Evolutionary conservation across 1,140 invertebrate species (phyloP).

Genomic region (Euwallacea similis): DNA sequence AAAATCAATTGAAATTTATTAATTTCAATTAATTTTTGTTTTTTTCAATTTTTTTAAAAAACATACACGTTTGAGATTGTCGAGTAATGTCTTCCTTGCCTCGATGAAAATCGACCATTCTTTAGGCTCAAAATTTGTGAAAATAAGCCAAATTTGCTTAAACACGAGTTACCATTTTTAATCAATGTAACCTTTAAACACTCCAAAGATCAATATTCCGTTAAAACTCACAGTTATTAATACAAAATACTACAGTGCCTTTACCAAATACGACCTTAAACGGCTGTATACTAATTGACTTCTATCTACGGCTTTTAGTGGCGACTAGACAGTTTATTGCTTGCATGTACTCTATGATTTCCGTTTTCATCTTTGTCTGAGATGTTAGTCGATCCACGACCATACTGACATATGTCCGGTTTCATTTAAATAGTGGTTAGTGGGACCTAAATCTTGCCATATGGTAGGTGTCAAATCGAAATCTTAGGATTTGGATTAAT

Average conservation of each 20-base stretch:
- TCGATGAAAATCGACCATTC: too few relatives aligned
- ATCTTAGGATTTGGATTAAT: too few relatives aligned
- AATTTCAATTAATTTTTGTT: too few relatives aligned
- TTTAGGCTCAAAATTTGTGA: too few relatives aligned
- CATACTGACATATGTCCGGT: slow-evolving; percentile 23
- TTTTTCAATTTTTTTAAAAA: too few relatives aligned
- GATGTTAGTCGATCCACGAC: slow-evolving; percentile 1
- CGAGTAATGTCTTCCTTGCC: too few relatives aligned
- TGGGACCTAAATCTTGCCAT: slow-evolving; percentile 26
- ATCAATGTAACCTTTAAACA: background rate
- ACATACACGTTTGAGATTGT: too few relatives aligned
- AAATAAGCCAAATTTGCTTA: too few relatives aligned
- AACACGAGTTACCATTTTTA: background rate
- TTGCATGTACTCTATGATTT: slow-evolving; percentile 30
- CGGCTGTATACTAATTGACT: slow-evolving; percentile 33
- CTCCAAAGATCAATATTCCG: slow-evolving; percentile 22
- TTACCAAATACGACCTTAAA: slow-evolving; percentile 35
- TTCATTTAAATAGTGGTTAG: slow-evolving; percentile 23
- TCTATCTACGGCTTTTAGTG: slow-evolving; percentile 23
- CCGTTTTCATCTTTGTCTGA: slow-evolving; percentile 29
- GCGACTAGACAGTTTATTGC: slow-evolving; percentile 26
- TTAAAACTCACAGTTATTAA: slow-evolving; percentile 30
- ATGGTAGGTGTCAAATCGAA: background rate
- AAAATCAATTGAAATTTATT: slow-evolving; percentile 8
- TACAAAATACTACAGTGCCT: slow-evolving; percentile 19